Base-by-base conservation (phyloP, 2,888 invertebrate genomes). In the Rutpela maculata region DNA sequence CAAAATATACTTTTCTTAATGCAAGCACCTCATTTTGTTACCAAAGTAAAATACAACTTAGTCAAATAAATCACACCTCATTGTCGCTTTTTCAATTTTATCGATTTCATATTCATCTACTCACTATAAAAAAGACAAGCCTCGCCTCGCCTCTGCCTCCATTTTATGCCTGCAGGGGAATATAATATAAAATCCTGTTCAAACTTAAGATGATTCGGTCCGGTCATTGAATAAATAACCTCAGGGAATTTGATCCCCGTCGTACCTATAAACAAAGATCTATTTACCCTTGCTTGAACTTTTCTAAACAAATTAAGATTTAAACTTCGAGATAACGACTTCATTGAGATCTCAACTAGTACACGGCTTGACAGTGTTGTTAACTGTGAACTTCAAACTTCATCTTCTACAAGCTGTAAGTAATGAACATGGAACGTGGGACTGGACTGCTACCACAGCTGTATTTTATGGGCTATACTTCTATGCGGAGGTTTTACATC, bases 391-490 rank as follows among this genome's bases (percentile, higher is more conserved):
- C 63, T 31, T 31, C 26, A 31, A 35, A 26, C 22, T 26, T 35
- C 9, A 26, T 31, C 17, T 26, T 31, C 15, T 65, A 38, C 38
- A 35, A 83, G 83, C 83, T 81, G 83, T 82, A 81, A 79, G 80
- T 83, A 84, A 83, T 84, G 84, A 84, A 83, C 83, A 83, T 79
- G 75, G 72, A 77, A 38, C 19, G 73, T 66, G 76, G 75, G 79
- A 9, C 43, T 31, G 12, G n/a, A 9, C 26, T 15, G 76, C 50
- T 76, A 78, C 77, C 80, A 75, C 84, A 81, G 83, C 83, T 84
- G 84, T 81, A 77, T 80, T 82, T 84, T 84, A 84, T 84, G 69
- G 81, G n/a, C 12, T 22, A 56, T 65, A 43, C 12, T 65, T 43
- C 62, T 31, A 63, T 10, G 17, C 31, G n/a, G 65, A 43, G 38